Conservation (phyloP, 2,797 vertebrate genomes). For the Helostoma temminkii region DNA sequence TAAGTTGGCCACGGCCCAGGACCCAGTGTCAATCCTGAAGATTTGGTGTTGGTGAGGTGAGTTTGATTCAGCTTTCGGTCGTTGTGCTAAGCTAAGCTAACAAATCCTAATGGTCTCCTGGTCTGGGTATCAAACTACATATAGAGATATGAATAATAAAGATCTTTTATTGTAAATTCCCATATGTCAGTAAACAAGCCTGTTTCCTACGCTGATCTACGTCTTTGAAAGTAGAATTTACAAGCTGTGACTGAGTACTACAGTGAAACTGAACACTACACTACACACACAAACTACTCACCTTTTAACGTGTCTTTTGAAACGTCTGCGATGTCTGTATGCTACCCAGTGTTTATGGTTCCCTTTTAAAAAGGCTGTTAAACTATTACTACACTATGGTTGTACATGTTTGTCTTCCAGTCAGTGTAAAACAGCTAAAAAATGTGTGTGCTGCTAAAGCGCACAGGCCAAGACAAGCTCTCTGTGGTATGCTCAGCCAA, state of each 20-base stretch:
- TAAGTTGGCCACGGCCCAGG: no score
- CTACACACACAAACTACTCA: background rate
- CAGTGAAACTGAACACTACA: background rate
- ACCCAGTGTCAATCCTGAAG: no score
- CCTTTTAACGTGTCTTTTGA: background rate
- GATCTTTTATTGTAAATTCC: no score
- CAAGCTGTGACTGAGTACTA: background rate
- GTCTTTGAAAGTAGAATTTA: no score
- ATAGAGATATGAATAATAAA: no score
- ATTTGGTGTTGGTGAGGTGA: no score
- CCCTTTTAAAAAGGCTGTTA: background rate
- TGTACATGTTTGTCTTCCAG: background rate
- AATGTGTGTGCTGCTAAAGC: constrained; percentile 50
- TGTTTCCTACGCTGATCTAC: no score
- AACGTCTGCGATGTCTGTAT: background rate
- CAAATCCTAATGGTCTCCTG: no score
- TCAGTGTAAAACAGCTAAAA: constrained; percentile 40
- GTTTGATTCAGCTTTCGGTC: no score
- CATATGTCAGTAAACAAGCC: no score
- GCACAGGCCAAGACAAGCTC: constrained; percentile 58
- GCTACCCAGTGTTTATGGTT: background rate
- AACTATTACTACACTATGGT: background rate
- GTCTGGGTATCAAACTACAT: no score
- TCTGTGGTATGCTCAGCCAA: constrained; percentile 22
- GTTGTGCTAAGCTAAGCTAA: no score